Evolutionary conservation across 2,888 invertebrate genomes (phyloP).

Genomic region (Ormyrus rosae): DNA sequence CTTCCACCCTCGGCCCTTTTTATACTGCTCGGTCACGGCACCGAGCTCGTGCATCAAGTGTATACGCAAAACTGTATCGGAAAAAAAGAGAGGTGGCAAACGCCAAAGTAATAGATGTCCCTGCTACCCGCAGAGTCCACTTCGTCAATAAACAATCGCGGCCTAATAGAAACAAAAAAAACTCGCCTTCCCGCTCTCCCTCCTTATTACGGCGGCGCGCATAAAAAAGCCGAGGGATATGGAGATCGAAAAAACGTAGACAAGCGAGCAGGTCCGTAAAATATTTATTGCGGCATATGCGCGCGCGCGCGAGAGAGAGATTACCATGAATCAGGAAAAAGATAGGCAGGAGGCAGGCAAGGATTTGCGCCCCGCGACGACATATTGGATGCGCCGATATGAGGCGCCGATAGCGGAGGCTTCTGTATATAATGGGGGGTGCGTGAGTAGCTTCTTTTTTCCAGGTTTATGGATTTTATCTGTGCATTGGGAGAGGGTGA

Average conservation of each 20-base stretch:
- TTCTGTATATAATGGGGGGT: constrained; percentile 23
- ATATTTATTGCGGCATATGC: constrained; percentile 72
- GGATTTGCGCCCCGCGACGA: constrained; percentile 61
- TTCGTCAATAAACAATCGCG: constrained; percentile 76
- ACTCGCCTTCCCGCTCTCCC: not conserved
- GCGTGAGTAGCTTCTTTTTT: not conserved
- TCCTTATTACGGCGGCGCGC: not conserved
- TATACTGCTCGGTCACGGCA: constrained; percentile 62
- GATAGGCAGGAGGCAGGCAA: constrained; percentile 61
- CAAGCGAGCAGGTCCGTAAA: constrained; percentile 64
- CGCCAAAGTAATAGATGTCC: constrained; percentile 74
- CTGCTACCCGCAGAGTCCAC: constrained; percentile 69
- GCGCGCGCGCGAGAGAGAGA: constrained; percentile 58
- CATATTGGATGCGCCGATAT: constrained; percentile 60
- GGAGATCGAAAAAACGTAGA: constrained; percentile 29
- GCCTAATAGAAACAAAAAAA: constrained; percentile 71
- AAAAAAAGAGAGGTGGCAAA: constrained; percentile 43
- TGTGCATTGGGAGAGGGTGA: constrained; percentile 34
- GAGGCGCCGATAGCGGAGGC: too few relatives aligned
- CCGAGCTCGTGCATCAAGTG: constrained; percentile 29
- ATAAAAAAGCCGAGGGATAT: constrained; percentile 24
- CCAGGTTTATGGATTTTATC: constrained; percentile 54
- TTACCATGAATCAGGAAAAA: constrained; percentile 68
- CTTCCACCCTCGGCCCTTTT: constrained; percentile 56
- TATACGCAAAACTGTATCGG: constrained; percentile 6